These are phyloP conservation scores for Ceratothoa steindachneri DNA, from an alignment of 2,888 invertebrate species.

Conservation along the genomic window DNA sequence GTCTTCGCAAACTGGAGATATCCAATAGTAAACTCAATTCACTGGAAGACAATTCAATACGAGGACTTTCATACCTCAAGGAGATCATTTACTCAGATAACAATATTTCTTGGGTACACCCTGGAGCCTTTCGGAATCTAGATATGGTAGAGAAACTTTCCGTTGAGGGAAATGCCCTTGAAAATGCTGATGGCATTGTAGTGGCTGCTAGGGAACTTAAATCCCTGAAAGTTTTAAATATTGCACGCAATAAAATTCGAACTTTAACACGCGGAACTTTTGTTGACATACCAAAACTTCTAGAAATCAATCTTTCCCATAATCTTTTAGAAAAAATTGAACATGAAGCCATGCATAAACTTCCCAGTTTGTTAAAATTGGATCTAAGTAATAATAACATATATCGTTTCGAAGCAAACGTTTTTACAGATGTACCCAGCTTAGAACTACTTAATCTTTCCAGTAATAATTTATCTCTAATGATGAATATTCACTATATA, in stretches of 20 bases:
- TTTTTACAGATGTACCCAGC: constrained; percentile 23
- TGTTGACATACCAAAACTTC: constrained; percentile 39
- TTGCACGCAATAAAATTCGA: constrained; percentile 68
- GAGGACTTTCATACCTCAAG: constrained; percentile 55
- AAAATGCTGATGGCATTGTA: constrained; percentile 29
- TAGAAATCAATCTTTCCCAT: constrained; percentile 65
- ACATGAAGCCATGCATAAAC: constrained; percentile 66
- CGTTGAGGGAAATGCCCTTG: constrained; percentile 70
- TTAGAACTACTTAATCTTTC: constrained; percentile 43
- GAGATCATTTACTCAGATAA: constrained; percentile 72
- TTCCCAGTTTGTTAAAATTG: constrained; percentile 67
- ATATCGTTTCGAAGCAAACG: constrained; percentile 23
- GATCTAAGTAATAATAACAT: constrained; percentile 65
- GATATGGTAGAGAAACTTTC: constrained; percentile 64
- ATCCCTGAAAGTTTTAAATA: constrained; percentile 70
- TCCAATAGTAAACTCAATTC: constrained; percentile 60
- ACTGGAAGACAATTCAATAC: constrained; percentile 51
- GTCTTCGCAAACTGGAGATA: constrained; percentile 66
- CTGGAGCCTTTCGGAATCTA: constrained; percentile 65
- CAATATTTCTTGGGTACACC: constrained; percentile 71
- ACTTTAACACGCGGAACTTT: constrained; percentile 39
- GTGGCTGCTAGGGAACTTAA: constrained; percentile 38
- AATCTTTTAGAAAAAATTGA: constrained; percentile 69
- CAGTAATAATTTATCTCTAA: constrained; percentile 37
- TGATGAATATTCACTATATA: constrained; percentile 26